A percentile compares a stretch with the other conserved stretches of the same genome.
These are phyloP conservation scores for Smithornis capensis DNA, from an alignment of 2,113 vertebrate genomes.

Conservation along the genomic window DNA sequence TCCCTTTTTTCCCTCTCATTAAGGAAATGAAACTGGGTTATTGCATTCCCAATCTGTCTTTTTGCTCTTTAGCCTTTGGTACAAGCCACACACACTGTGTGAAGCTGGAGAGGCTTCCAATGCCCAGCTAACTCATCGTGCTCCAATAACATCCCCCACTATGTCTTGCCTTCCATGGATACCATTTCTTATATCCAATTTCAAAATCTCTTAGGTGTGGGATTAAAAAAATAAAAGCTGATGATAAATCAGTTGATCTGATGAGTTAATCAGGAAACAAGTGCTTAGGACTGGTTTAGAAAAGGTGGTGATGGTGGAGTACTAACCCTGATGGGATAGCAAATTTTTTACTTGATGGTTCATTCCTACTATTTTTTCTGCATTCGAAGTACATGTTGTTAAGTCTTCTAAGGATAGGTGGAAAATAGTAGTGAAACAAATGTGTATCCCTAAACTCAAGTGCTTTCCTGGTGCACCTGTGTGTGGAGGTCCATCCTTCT, in stretches of 20 bases:
- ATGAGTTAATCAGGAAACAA: neutral
- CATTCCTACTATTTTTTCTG: neutral
- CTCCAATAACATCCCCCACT: neutral
- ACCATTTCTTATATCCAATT: neutral
- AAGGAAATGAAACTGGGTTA: neutral
- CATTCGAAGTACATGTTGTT: neutral
- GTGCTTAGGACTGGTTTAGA: neutral
- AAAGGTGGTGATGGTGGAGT: neutral
- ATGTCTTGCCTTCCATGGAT: neutral
- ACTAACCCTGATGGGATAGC: neutral
- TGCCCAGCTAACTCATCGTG: neutral
- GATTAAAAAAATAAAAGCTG: neutral
- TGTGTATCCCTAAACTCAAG: neutral
- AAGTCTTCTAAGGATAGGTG: neutral
- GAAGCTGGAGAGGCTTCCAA: neutral
- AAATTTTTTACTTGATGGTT: neutral
- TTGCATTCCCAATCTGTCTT: neutral
- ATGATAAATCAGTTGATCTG: neutral
- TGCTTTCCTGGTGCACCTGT: neutral
- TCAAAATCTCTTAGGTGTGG: neutral
- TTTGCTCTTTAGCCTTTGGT: neutral
- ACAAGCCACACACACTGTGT: accelerated
- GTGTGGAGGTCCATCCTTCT: neutral
- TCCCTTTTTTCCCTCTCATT: neutral
- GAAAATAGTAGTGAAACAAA: neutral